Conservation (phyloP, 2,797 vertebrate genomes). For the Otolemur crassicaudatus region DNA sequence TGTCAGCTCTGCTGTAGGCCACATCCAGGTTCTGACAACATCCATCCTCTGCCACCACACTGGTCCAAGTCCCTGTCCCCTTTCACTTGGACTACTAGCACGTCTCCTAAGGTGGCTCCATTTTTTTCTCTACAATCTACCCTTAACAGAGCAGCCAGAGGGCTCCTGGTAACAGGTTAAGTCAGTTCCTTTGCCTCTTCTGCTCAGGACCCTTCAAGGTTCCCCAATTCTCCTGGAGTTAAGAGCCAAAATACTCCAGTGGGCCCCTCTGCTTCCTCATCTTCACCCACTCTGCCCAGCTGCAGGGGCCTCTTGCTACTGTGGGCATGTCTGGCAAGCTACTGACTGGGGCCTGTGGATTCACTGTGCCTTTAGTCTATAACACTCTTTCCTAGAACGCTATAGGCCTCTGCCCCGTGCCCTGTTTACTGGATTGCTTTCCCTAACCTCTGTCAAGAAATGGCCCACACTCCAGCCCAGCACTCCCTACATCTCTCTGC, state of each 20-base stretch:
- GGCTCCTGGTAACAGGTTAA: rapidly evolving
- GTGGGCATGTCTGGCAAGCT: too few relatives aligned
- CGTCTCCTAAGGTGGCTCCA: not conserved
- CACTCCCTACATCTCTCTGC: not conserved
- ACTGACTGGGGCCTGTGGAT: not conserved
- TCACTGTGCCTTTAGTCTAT: rapidly evolving
- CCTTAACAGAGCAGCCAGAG: not conserved
- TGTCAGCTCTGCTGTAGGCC: rapidly evolving
- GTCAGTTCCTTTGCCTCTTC: rapidly evolving
- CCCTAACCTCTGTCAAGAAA: rapidly evolving
- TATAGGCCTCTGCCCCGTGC: rapidly evolving
- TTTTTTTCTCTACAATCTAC: not conserved
- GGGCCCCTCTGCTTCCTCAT: not conserved
- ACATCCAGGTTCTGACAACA: not conserved
- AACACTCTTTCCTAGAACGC: too few relatives aligned
- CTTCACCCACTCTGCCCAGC: not conserved
- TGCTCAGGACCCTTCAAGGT: not conserved
- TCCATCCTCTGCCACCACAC: not conserved
- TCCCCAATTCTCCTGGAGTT: not conserved
- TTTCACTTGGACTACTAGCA: not conserved
- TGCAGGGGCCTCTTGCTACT: not conserved
- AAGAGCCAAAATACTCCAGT: rapidly evolving
- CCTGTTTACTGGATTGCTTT: rapidly evolving
- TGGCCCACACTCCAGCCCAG: rapidly evolving
- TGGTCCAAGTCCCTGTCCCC: not conserved